Conservation (phyloP, 2,113 vertebrate genomes). For the Sporophila hypoxantha region DNA sequence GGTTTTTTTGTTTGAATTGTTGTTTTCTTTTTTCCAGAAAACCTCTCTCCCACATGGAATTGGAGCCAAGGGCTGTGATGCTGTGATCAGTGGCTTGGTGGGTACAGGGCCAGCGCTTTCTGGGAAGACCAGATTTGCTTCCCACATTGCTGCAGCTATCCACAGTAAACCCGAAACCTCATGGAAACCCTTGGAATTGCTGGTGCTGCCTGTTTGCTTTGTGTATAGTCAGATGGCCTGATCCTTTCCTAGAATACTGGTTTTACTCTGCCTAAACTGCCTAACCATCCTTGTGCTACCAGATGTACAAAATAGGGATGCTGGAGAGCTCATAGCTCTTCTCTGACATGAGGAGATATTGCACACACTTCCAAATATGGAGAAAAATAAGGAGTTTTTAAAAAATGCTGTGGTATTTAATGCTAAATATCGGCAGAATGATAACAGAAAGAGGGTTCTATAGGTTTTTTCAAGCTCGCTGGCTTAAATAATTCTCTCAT, state of each 20-base stretch:
- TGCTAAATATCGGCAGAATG: background rate
- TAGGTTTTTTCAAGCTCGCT: background rate
- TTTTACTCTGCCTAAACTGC: background rate
- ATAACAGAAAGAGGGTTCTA: background rate
- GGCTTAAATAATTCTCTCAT: background rate
- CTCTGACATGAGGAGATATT: background rate
- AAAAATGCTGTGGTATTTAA: background rate
- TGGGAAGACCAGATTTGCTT: background rate
- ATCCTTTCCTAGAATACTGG: background rate
- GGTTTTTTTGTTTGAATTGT: accelerated
- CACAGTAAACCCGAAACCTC: background rate
- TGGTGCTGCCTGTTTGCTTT: background rate
- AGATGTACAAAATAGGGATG: background rate
- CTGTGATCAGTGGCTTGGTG: background rate
- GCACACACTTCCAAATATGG: background rate
- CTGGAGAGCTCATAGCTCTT: background rate
- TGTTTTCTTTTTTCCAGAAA: background rate
- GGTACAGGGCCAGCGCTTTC: accelerated
- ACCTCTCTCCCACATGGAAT: background rate
- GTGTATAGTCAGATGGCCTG: background rate
- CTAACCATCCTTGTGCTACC: background rate
- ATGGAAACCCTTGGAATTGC: background rate
- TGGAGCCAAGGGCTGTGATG: background rate
- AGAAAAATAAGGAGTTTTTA: background rate
- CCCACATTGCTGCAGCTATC: background rate